phyloP scores from a whole-genome alignment of 2,888 invertebrate species.

The Cabera pusaria region DNA sequence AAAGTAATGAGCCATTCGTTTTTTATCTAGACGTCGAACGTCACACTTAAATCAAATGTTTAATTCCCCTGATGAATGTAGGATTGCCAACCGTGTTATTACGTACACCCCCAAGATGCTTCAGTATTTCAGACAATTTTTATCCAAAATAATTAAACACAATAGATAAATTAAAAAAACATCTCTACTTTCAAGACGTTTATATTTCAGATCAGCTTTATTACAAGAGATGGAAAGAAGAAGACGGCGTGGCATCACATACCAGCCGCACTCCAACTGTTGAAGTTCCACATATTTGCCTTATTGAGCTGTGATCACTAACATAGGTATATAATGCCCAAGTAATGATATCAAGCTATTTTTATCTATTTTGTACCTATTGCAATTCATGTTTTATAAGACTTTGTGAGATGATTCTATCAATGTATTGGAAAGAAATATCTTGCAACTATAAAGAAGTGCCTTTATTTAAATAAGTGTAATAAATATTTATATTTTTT shows the following conservation, averaged over 20 bases:
- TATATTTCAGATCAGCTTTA: slow-evolving; percentile 86
- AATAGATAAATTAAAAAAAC: no score
- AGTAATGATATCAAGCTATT: slow-evolving; percentile 24
- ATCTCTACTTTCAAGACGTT: no score
- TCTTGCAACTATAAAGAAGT: slow-evolving; percentile 21
- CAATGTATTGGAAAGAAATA: slow-evolving; percentile 21
- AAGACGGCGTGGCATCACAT: slow-evolving; percentile 64
- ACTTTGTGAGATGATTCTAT: slow-evolving; percentile 20
- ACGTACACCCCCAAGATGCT: no score
- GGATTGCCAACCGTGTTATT: no score
- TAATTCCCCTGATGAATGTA: no score
- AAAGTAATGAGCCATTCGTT: no score
- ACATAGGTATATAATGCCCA: slow-evolving; percentile 31
- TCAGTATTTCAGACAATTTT: no score
- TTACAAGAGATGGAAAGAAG: slow-evolving; percentile 89
- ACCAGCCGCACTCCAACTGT: slow-evolving; percentile 69
- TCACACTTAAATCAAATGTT: no score
- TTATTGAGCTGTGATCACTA: slow-evolving; percentile 71
- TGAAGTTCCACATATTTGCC: slow-evolving; percentile 53
- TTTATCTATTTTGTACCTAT: slow-evolving; percentile 23
- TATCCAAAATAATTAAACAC: no score
- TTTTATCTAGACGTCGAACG: no score
- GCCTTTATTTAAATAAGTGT: slow-evolving; percentile 21
- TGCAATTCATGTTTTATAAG: slow-evolving; percentile 20
- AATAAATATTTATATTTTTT: slow-evolving; percentile 35